Percentiles rank a stretch among this genome's conserved stretches.
Evolutionary conservation across 2,888 invertebrate species (phyloP).

Genomic region (Drosophila austrosaltans): DNA sequence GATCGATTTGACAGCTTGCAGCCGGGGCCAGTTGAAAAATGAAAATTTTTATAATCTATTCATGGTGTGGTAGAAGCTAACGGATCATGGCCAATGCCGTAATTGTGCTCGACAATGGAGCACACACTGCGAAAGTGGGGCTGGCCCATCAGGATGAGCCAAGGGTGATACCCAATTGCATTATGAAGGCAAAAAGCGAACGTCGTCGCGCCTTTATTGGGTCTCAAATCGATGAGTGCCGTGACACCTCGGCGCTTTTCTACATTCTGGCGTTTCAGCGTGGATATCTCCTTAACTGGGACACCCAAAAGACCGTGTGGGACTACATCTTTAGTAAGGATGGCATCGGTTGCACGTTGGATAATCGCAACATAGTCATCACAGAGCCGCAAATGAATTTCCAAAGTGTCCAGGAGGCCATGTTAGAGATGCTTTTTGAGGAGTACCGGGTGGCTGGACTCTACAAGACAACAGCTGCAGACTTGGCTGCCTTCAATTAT

Average conservation of each 20-base stretch:
- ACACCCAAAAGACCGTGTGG: conserved; percentile 96
- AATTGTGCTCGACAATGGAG: conserved; percentile 93
- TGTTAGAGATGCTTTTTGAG: conserved; percentile 98
- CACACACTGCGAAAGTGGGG: conserved; percentile 93
- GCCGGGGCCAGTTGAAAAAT: neutral
- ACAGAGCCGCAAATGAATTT: conserved; percentile 98
- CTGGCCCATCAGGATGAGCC: conserved; percentile 88
- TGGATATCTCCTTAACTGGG: conserved; percentile 98
- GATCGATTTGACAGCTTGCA: neutral
- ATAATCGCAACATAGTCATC: conserved; percentile 91
- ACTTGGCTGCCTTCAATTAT: conserved; percentile 88
- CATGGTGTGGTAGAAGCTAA: neutral
- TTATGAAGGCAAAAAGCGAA: conserved; percentile 99
- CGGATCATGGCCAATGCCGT: conserved; percentile 49
- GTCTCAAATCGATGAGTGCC: conserved; percentile 97
- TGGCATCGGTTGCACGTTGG: conserved; percentile 90
- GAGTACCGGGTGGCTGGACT: conserved; percentile 96
- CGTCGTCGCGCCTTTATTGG: conserved; percentile 96
- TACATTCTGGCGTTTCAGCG: conserved; percentile 97
- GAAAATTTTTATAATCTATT: neutral
- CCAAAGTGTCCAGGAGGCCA: conserved; percentile 94
- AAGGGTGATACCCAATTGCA: conserved; percentile 94
- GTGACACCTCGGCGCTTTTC: conserved; percentile 97
- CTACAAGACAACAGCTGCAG: conserved; percentile 91
- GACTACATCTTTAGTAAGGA: conserved; percentile 96